phyloP scores from a whole-genome alignment of 2,113 vertebrate species.

The Pogonocichla stellata region DNA sequence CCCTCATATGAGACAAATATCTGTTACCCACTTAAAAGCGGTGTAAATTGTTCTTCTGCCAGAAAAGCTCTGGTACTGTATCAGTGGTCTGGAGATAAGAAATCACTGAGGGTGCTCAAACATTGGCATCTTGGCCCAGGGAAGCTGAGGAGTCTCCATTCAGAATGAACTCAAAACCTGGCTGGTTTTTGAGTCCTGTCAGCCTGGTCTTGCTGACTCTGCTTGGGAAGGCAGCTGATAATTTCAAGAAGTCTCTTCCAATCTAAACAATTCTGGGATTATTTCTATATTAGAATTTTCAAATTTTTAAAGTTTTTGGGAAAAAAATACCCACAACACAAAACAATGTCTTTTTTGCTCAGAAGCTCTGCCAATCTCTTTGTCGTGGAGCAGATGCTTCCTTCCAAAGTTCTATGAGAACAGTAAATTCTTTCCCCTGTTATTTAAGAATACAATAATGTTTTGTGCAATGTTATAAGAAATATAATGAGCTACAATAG shows the following conservation, averaged over 20 bases:
- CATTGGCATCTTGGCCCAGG: background rate
- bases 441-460: conserved; percentile 9
- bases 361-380: background rate
- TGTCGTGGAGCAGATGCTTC: background rate
- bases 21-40: background rate
- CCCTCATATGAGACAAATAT: background rate
- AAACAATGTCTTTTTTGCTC: background rate
- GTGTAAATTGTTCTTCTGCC: background rate
- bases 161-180: background rate
- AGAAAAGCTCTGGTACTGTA: background rate
- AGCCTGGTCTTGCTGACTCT: background rate
- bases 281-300: background rate
- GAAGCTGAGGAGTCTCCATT: background rate
- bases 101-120: background rate
- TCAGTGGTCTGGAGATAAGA: background rate
- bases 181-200: background rate
- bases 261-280: background rate
- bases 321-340: background rate
- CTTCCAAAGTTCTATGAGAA: background rate
- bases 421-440: background rate
- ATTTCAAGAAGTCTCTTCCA: background rate
- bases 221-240: background rate
- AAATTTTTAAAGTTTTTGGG: background rate
- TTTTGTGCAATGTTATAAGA: background rate
- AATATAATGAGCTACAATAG: background rate